Evolutionary conservation across 2,113 vertebrate species (phyloP).

Genomic region (Solea senegalensis): DNA sequence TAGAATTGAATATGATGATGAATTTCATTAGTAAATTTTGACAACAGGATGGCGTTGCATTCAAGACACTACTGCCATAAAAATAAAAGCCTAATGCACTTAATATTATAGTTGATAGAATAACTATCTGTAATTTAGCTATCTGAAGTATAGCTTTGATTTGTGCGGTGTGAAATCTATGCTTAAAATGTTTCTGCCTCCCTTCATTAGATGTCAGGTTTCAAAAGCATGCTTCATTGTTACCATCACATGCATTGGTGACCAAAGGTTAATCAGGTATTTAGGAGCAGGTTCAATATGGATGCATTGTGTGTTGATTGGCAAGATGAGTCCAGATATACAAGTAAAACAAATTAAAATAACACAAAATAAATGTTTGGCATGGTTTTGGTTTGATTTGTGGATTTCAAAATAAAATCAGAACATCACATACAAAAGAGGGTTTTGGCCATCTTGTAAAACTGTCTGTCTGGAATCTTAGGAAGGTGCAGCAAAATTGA

Average conservation of each 20-base stretch:
- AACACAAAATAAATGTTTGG: constrained; percentile 15
- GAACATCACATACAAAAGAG: constrained; percentile 56
- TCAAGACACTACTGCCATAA: background rate
- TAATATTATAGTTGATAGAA: constrained; percentile 1
- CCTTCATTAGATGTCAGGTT: constrained; percentile 34
- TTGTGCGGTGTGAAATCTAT: background rate
- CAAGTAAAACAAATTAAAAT: constrained; percentile 16
- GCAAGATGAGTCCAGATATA: constrained; percentile 75
- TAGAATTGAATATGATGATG: background rate
- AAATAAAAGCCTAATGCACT: background rate
- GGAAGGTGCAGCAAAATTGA: constrained; percentile 14
- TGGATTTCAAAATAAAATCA: constrained; percentile 61
- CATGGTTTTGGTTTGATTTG: constrained; percentile 65
- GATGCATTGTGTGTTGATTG: constrained; percentile 76
- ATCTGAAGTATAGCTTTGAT: background rate
- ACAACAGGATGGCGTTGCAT: background rate
- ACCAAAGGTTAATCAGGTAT: constrained; percentile 63
- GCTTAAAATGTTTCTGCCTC: constrained; percentile 16
- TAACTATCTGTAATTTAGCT: background rate
- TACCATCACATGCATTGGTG: constrained; percentile 64
- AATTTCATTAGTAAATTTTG: background rate
- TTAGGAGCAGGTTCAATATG: constrained; percentile 41
- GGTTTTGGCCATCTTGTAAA: constrained; percentile 68
- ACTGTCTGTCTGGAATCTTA: constrained; percentile 62
- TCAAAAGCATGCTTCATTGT: constrained; percentile 60